Evolutionary conservation across 2,113 vertebrate genomes (phyloP).

Genomic region (Ascaphus truei): DNA sequence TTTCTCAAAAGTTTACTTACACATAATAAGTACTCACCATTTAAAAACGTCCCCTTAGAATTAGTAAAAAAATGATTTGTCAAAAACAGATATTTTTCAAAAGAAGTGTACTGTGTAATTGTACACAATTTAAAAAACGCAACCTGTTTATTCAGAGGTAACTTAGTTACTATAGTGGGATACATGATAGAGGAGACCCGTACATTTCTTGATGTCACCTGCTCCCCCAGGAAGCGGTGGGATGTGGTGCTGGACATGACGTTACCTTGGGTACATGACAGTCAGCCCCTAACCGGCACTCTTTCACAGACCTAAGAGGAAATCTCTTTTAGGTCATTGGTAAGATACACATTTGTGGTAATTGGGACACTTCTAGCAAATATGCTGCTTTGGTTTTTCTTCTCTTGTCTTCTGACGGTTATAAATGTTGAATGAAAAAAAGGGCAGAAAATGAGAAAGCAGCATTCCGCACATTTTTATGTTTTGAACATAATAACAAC

Average conservation of each 20-base stretch:
- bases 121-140: too few species aligned
- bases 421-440: constrained; percentile 46
- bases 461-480: constrained; percentile 13
- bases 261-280: constrained; percentile 99
- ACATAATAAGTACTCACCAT: too few species aligned
- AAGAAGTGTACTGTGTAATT: too few species aligned
- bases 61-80: too few species aligned
- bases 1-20: too few species aligned
- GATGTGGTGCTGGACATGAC: constrained; percentile 92
- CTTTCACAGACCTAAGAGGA: constrained; percentile 61
- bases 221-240: constrained; percentile 93
- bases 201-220: constrained; percentile 67
- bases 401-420: constrained; percentile 40
- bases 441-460: constrained; percentile 48
- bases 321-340: constrained; percentile 55
- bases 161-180: constrained; percentile 47
- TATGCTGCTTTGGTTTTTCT: background rate
- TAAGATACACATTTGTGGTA: constrained; percentile 70
- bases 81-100: too few species aligned
- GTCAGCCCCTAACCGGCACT: constrained; percentile 96
- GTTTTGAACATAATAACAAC: constrained; percentile 49
- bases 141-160: too few species aligned
- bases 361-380: constrained; percentile 53
- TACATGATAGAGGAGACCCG: constrained; percentile 90
- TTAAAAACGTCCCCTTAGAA: too few species aligned